Evolutionary conservation across 1,140 invertebrate genomes (phyloP).

Genomic region (Bombus picipes): DNA sequence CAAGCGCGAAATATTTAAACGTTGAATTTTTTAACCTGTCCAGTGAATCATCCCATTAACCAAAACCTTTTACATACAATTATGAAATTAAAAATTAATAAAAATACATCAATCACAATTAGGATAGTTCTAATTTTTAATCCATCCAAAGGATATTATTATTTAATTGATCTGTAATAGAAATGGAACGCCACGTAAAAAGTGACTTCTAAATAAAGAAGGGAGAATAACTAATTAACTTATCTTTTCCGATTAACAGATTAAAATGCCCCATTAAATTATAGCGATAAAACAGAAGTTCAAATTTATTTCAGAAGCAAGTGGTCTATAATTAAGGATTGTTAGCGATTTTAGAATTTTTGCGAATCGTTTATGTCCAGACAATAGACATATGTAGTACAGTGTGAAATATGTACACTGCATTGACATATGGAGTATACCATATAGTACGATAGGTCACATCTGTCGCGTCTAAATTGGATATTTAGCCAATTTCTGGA

Average conservation of each 20-base stretch:
- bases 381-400: neutral
- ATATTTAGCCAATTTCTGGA: neutral
- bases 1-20: neutral
- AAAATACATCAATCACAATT: neutral
- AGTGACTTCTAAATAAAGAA: neutral
- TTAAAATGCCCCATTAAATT: neutral
- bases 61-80: too few species aligned
- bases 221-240: too few species aligned
- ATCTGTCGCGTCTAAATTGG: neutral
- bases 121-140: too few species aligned
- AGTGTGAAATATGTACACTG: neutral
- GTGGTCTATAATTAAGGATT: neutral
- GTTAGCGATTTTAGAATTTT: neutral
- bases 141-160: too few species aligned
- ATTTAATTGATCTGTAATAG: neutral
- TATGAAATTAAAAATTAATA: neutral
- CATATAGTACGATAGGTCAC: too few species aligned
- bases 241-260: neutral
- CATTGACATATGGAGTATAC: too few species aligned
- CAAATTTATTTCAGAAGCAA: neutral
- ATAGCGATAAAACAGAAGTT: neutral
- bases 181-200: neutral
- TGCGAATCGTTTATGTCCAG: neutral
- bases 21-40: neutral
- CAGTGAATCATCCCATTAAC: too few species aligned